Evolutionary conservation across 64 coral and sea anemone species (phyloP), one percentile per base, ranked within the genome.

Genomic region (Dendronephthya gigantea): DNA sequence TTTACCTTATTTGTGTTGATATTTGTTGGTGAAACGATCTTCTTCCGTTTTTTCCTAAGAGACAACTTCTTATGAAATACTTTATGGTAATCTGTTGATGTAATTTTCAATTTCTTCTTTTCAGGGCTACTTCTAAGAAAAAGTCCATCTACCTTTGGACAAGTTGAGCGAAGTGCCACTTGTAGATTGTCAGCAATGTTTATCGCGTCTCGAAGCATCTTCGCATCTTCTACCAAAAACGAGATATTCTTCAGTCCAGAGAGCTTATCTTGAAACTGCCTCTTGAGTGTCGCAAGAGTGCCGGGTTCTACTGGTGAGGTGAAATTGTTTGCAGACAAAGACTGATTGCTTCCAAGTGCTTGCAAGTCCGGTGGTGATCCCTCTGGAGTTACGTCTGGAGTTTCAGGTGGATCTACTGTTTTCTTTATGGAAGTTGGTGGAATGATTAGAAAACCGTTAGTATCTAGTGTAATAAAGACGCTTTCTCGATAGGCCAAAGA

Each of bases 21-120:
- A n/a, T 62, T 62, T n/a, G 55, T 62, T 62, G 10, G 55, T n/a
- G 55, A 15, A 22, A n/a, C 55, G 7, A 22, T 62, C 25, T 62
- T 62, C 55, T 62, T 62, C 25, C 17, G 17, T 22, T 62, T 62
- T 22, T 23, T 62, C 25, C 55, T 62, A 62, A 62, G 19, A 13
- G 55, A 62, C 55, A 62, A 27, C 25, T 27, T 62, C 25, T 62
- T 62, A 23, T 62, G 55, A 22, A 62, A 62, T 22, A 62, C 55
- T 84, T 91, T 52, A 51, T 91, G 85, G 25, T 62, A 62, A 62
- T 62, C 55, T 62, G 55, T 62, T 4, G 2, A n/a, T 23, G 55
- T 62, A 62, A 62, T 83, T 41, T 87, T 91, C 22, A 91, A 59
- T n/a, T 87, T 83, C 29, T 87, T 91, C 27, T 91, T 91, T 40